phyloP scores from a whole-genome alignment of 2,113 vertebrate species.

The Brachirus orientalis region DNA sequence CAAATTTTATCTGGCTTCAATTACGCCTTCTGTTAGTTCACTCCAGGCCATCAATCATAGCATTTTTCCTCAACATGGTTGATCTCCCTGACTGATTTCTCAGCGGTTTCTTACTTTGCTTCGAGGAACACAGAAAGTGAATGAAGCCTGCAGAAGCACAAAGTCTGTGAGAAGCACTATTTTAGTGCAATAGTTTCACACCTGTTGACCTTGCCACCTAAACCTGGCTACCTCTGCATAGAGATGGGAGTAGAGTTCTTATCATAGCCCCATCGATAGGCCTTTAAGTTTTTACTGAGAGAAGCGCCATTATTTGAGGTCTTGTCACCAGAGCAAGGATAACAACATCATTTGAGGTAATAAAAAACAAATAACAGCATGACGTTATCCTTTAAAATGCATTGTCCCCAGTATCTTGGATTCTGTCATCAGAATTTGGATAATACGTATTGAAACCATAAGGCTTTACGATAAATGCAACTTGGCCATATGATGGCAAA shows the following conservation, averaged over 20 bases:
- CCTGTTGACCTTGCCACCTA: constrained; percentile 73
- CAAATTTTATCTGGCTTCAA: constrained; percentile 52
- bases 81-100: constrained; percentile 75
- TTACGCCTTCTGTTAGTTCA: constrained; percentile 46
- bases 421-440: constrained; percentile 98
- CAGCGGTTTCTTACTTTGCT: constrained; percentile 56
- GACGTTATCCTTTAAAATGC: constrained; percentile 78
- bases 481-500: constrained; percentile 99
- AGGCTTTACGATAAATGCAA: constrained; percentile 99
- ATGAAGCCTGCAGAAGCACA: constrained; percentile 74
- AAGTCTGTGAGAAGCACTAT: constrained; percentile 82
- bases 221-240: constrained; percentile 79
- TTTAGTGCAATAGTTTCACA: constrained; percentile 83
- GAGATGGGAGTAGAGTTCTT: constrained; percentile 74
- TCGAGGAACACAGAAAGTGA: constrained; percentile 71
- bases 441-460: constrained; percentile 98
- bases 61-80: constrained; percentile 57
- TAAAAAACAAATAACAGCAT: constrained; percentile 79
- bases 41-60: constrained; percentile 61
- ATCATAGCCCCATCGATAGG: constrained; percentile 68
- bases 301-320: constrained; percentile 76
- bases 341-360: constrained; percentile 80
- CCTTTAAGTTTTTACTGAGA: constrained; percentile 73
- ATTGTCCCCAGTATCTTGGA: constrained; percentile 88
- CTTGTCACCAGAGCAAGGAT: constrained; percentile 78